A percentile compares a stretch with the other conserved stretches of the same genome.
phyloP scores from a whole-genome alignment of 2,113 vertebrate species.

The Megaceryle maxima region DNA sequence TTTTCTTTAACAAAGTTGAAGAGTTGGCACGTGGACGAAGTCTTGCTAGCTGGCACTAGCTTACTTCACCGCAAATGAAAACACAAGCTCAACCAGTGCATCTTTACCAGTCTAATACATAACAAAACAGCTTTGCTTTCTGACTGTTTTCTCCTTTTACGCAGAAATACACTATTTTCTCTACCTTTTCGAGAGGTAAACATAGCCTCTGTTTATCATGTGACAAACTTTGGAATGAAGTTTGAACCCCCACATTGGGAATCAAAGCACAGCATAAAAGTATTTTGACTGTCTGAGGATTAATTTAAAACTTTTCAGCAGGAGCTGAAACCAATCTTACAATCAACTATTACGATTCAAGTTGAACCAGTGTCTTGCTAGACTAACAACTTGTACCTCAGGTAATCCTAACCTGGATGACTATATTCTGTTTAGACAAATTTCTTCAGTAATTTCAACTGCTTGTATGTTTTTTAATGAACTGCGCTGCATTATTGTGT shows the following conservation, averaged over 20 bases:
- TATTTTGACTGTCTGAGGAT: not conserved
- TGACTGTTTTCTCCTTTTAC: not conserved
- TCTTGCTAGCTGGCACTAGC: not conserved
- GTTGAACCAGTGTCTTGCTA: not conserved
- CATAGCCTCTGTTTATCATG: not conserved
- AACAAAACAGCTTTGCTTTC: not conserved
- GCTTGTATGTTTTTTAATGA: not conserved
- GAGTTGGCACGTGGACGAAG: too few species aligned
- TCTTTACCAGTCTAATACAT: not conserved
- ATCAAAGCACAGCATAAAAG: not conserved
- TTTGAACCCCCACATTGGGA: not conserved
- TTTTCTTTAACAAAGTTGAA: not conserved
- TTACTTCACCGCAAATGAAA: not conserved
- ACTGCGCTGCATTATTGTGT: not conserved
- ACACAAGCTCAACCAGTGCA: not conserved
- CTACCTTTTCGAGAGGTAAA: not conserved
- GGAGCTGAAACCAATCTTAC: not conserved
- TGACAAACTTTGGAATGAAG: not conserved
- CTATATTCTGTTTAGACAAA: not conserved
- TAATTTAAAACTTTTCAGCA: not conserved
- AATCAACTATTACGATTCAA: not conserved
- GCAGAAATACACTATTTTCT: not conserved
- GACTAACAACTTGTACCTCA: not conserved
- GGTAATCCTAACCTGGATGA: not conserved
- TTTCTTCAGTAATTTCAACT: not conserved